phyloP scores from a whole-genome alignment of 2,113 vertebrate genomes.

The Calcarius ornatus region DNA sequence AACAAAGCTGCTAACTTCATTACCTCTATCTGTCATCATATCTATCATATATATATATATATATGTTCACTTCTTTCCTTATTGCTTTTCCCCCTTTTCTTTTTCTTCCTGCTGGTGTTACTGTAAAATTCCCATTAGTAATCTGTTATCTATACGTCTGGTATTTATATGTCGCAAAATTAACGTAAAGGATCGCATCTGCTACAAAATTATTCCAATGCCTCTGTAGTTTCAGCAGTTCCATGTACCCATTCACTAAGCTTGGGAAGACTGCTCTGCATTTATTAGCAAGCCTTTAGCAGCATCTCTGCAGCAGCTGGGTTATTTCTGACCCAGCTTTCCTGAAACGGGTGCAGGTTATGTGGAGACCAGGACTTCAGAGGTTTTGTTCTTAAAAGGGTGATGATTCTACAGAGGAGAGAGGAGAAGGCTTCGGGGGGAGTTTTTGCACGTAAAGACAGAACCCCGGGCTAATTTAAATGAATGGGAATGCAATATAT shows the following conservation, averaged over 20 bases:
- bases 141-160: not conserved
- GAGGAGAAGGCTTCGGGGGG: not conserved
- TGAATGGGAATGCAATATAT: fast-evolving
- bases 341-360: fast-evolving
- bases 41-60: too few relatives aligned
- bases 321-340: not conserved
- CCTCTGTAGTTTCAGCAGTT: fast-evolving
- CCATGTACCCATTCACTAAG: fast-evolving
- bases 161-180: not conserved
- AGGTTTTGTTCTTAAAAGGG: not conserved
- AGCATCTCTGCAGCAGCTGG: fast-evolving
- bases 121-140: not conserved
- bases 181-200: fast-evolving
- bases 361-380: not conserved
- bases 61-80: not conserved
- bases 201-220: fast-evolving
- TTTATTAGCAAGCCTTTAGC: too few relatives aligned
- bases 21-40: not conserved
- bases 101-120: not conserved
- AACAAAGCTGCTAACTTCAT: fast-evolving
- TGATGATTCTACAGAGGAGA: not conserved
- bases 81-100: fast-evolving
- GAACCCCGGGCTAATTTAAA: not conserved
- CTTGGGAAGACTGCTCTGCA: fast-evolving
- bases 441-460: not conserved